Conservation (phyloP, 2,797 vertebrate species). For the Podargus strigoides region DNA sequence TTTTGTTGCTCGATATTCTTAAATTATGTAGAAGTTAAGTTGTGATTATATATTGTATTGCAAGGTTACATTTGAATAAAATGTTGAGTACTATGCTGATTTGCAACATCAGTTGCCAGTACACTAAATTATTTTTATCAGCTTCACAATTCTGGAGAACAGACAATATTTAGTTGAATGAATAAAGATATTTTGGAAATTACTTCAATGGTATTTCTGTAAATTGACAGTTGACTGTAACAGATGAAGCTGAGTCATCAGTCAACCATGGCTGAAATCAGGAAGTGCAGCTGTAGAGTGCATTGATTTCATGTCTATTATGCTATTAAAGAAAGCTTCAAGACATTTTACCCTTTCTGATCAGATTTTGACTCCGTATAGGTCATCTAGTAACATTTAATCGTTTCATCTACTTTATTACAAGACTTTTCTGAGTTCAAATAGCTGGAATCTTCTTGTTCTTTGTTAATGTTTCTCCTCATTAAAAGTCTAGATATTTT, state of each 20-base stretch:
- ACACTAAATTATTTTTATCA: not conserved
- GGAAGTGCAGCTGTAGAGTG: not conserved
- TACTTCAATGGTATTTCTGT: conserved; percentile 15
- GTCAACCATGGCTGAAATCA: not conserved
- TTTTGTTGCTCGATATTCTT: not conserved
- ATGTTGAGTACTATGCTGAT: not conserved
- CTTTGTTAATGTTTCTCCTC: not conserved
- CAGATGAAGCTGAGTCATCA: conserved; percentile 30
- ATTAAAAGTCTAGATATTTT: not conserved
- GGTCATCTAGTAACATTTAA: not conserved
- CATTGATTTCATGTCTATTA: not conserved
- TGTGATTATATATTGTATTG: not conserved
- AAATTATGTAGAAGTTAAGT: not conserved
- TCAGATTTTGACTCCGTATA: not conserved
- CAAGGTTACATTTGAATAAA: not conserved
- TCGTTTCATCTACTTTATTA: not conserved
- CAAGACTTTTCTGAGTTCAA: not conserved
- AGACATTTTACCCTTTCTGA: not conserved
- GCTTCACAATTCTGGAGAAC: not conserved
- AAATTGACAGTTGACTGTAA: not conserved
- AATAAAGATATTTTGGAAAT: conserved; percentile 7
- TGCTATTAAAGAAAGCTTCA: not conserved
- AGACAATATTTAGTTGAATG: not conserved
- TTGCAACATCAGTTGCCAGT: not conserved
- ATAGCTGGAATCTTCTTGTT: not conserved